Percentiles rank a stretch among this genome's conserved stretches.
Conservation (phyloP, 2,888 invertebrate genomes). For the Eueremaeus valkanovi region DNA sequence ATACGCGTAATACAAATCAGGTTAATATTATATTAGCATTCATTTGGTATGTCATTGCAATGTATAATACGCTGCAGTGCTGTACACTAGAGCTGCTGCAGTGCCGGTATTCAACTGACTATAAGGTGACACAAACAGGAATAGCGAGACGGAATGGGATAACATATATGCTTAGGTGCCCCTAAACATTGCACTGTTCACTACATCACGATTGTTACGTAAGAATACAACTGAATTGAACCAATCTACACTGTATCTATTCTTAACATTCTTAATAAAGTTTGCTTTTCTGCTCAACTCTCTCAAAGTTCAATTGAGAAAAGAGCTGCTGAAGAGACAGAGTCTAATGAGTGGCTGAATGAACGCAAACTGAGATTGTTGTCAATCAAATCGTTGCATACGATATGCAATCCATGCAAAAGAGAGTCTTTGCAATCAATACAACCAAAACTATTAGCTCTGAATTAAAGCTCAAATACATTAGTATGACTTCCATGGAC, state of each 20-base stretch:
- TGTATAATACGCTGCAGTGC: no score
- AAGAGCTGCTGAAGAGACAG: not conserved
- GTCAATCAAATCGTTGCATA: no score
- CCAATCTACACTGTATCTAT: slow-evolving; percentile 6
- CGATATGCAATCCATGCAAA: no score
- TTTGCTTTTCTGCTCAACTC: slow-evolving; percentile 9
- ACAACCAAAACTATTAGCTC: no score
- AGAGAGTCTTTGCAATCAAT: no score
- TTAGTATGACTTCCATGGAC: no score
- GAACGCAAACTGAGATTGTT: no score
- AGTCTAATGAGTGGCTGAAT: no score
- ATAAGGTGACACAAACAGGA: slow-evolving; percentile 21
- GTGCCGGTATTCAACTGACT: slow-evolving; percentile 27
- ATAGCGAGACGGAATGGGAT: slow-evolving; percentile 16
- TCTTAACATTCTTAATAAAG: not conserved
- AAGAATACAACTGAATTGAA: slow-evolving; percentile 7
- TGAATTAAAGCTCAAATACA: no score
- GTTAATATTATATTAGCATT: not conserved
- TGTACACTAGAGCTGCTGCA: not conserved
- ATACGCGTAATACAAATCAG: not conserved
- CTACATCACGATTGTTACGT: slow-evolving; percentile 32
- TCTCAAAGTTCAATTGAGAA: slow-evolving; percentile 26
- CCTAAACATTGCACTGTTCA: slow-evolving; percentile 1
- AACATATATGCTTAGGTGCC: not conserved
- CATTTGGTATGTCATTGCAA: not conserved